These are phyloP conservation scores for Hydractinia symbiolongicarpus DNA, from an alignment of 30 jellyfish, hydroid and myxozoan genomes.

Conservation along the genomic window DNA sequence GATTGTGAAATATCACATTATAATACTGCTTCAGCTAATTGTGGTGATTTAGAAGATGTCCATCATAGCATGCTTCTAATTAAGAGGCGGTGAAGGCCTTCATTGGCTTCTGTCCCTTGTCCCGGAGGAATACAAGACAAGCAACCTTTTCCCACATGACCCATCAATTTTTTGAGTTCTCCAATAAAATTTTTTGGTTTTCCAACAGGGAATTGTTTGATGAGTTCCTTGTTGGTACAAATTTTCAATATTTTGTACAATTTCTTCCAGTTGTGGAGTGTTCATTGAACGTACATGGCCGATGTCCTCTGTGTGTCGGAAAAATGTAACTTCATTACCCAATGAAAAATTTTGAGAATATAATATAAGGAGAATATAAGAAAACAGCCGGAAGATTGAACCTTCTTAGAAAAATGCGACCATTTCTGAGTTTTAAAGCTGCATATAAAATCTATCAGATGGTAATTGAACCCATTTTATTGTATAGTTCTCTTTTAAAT, in stretches of 20 bases:
- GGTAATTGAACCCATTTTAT: too few species aligned
- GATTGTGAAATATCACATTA: not conserved
- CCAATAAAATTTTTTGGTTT: not conserved
- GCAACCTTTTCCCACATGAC: slow-evolving; percentile 8
- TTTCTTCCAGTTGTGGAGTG: not conserved
- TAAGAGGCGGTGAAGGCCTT: not conserved
- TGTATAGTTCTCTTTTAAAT: too few species aligned
- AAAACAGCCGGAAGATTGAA: too few species aligned
- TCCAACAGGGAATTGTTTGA: not conserved
- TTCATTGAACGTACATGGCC: not conserved
- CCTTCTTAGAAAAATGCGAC: too few species aligned
- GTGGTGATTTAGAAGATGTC: not conserved
- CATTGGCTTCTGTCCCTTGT: slow-evolving; percentile 20
- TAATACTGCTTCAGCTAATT: not conserved
- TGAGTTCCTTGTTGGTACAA: not conserved
- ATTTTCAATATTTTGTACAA: too few species aligned
- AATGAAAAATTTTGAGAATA: too few species aligned
- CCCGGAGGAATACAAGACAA: slow-evolving; percentile 25
- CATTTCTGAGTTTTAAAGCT: too few species aligned
- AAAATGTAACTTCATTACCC: not conserved
- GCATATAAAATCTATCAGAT: too few species aligned
- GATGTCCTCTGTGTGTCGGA: slow-evolving; percentile 9
- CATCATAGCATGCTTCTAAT: not conserved
- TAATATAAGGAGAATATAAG: too few species aligned
- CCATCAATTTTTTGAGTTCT: slow-evolving; percentile 9